These are phyloP conservation scores for Bergia sp. DNA, from an alignment of 92 coral and sea anemone genomes.

Conservation along the genomic window DNA sequence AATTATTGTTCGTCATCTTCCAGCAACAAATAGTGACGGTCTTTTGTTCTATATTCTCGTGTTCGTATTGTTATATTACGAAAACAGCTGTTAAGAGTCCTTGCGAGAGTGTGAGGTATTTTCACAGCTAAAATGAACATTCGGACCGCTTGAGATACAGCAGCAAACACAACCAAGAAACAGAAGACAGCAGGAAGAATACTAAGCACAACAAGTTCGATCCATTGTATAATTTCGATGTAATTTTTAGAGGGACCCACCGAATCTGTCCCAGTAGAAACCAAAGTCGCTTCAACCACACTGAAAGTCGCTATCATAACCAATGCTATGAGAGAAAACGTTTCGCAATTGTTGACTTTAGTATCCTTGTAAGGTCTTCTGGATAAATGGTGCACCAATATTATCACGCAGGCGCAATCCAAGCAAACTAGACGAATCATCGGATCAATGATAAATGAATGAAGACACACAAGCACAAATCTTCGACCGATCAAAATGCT, in stretches of 20 bases:
- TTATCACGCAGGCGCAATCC: slow-evolving; percentile 42
- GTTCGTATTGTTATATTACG: background rate
- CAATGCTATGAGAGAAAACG: slow-evolving; percentile 45
- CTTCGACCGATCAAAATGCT: slow-evolving; percentile 56
- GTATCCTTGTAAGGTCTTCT: slow-evolving; percentile 41
- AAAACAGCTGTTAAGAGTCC: background rate
- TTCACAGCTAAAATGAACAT: background rate
- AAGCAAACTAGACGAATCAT: slow-evolving; percentile 33
- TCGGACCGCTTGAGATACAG: slow-evolving; percentile 48
- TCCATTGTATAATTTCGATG: slow-evolving; percentile 37
- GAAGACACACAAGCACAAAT: slow-evolving; percentile 42
- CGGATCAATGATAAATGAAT: slow-evolving; percentile 46
- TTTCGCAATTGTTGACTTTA: slow-evolving; percentile 51
- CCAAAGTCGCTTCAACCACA: slow-evolving; percentile 39
- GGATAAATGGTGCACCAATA: slow-evolving; percentile 44
- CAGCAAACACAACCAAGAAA: slow-evolving; percentile 21
- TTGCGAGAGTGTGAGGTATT: background rate
- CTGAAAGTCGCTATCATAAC: slow-evolving; percentile 43
- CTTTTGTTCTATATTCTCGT: background rate
- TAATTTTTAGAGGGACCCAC: slow-evolving; percentile 11
- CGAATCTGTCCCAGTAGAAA: slow-evolving; percentile 50
- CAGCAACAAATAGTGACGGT: background rate
- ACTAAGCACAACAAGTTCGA: slow-evolving; percentile 45
- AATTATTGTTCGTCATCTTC: background rate
- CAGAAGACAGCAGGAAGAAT: slow-evolving; percentile 28